A percentile compares a stretch with the other conserved stretches of the same genome.
Evolutionary conservation across 2,888 invertebrate genomes (phyloP).

Genomic region (Aplocera efformata): DNA sequence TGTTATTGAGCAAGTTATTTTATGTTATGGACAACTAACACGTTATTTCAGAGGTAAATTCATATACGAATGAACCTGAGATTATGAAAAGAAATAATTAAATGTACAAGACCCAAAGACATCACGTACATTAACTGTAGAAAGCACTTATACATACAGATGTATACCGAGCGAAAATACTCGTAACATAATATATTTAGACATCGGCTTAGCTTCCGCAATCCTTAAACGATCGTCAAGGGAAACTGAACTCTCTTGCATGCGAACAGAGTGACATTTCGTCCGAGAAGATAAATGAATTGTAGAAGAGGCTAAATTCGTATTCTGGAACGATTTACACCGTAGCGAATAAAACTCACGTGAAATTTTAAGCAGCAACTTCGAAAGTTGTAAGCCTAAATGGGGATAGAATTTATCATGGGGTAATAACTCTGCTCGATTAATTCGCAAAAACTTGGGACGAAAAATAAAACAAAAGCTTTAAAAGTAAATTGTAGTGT

Average conservation of each 20-base stretch:
- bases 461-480: not conserved
- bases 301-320: slow-evolving; percentile 31
- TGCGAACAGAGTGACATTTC: slow-evolving; percentile 29
- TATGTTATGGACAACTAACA: too few relatives aligned
- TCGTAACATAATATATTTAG: slow-evolving; percentile 49
- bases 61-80: not conserved
- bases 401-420: slow-evolving; percentile 8
- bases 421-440: not conserved
- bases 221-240: slow-evolving; percentile 32
- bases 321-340: slow-evolving; percentile 40
- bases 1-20: too few relatives aligned
- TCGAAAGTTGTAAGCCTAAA: slow-evolving; percentile 20
- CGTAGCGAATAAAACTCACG: slow-evolving; percentile 41
- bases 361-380: slow-evolving; percentile 42
- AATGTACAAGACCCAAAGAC: slow-evolving; percentile 16
- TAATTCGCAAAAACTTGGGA: too few relatives aligned
- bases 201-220: slow-evolving; percentile 49
- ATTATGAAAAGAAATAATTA: slow-evolving; percentile 13
- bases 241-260: slow-evolving; percentile 27
- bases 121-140: slow-evolving; percentile 28
- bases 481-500: not conserved
- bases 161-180: slow-evolving; percentile 41
- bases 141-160: slow-evolving; percentile 36
- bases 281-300: slow-evolving; percentile 19
- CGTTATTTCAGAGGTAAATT: too few relatives aligned